Evolutionary conservation across 2,797 vertebrate species (phyloP).

Genomic region (Rhinophrynus dorsalis): DNA sequence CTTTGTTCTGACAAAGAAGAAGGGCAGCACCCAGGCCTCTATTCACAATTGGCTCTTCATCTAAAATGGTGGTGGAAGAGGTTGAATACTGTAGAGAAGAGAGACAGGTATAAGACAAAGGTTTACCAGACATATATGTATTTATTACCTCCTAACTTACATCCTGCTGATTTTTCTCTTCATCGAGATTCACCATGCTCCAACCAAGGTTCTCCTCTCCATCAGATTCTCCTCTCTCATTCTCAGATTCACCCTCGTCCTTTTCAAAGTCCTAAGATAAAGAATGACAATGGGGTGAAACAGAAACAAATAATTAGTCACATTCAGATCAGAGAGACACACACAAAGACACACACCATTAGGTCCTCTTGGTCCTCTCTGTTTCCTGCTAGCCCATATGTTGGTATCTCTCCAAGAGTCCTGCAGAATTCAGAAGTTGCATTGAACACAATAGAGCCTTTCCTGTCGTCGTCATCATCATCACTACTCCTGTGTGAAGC

Average conservation of each 20-base stretch:
- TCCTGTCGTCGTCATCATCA: conserved; percentile 75
- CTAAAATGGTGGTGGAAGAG: conserved; percentile 87
- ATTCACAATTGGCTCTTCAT: conserved; percentile 92
- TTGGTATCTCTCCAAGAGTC: conserved; percentile 90
- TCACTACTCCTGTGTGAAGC: conserved; percentile 50
- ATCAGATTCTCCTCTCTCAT: conserved; percentile 77
- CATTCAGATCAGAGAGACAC: not conserved
- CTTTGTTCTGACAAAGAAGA: conserved; percentile 90
- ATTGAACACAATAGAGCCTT: conserved; percentile 86
- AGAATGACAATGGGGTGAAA: not conserved
- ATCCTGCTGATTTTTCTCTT: conserved; percentile 83
- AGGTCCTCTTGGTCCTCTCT: conserved; percentile 90
- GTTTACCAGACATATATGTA: not conserved
- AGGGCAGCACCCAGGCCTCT: conserved; percentile 84
- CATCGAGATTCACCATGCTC: conserved; percentile 89
- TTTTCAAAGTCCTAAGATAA: conserved; percentile 80
- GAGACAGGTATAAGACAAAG: not conserved
- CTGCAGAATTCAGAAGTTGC: conserved; percentile 92
- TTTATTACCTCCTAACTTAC: conserved; percentile 56
- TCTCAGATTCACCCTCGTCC: conserved; percentile 78
- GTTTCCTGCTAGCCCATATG: conserved; percentile 89
- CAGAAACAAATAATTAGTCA: not conserved
- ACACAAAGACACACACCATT: conserved; percentile 67
- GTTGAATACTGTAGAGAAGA: conserved; percentile 71
- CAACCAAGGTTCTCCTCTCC: conserved; percentile 87